Conservation (phyloP, 2,888 invertebrate genomes). For the Dilophus febrilis region DNA sequence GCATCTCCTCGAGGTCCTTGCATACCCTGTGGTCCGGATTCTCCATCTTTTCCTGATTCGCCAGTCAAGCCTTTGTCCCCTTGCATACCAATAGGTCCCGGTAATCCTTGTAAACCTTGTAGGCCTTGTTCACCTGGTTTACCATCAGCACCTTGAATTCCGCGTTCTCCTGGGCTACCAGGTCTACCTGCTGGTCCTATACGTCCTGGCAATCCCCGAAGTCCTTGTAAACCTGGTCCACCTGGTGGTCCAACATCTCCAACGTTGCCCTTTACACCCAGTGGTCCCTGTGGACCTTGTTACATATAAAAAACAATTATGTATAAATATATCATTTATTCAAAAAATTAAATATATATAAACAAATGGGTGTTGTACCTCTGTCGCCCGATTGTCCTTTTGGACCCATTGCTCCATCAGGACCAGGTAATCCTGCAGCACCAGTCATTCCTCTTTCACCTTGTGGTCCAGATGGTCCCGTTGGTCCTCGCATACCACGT, state of each 20-base stretch:
- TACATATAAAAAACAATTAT: slow-evolving; percentile 27
- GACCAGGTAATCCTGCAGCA: slow-evolving; percentile 38
- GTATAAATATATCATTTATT: no score
- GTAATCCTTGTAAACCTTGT: slow-evolving; percentile 63
- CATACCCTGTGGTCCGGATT: slow-evolving; percentile 16
- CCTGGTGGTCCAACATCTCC: slow-evolving; percentile 43
- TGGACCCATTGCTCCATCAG: slow-evolving; percentile 58
- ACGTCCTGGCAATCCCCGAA: slow-evolving; percentile 46
- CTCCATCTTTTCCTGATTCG: slow-evolving; percentile 60
- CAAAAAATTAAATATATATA: slow-evolving; percentile 18
- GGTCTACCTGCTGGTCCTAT: slow-evolving; percentile 52
- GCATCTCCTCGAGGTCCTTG: slow-evolving; percentile 60
- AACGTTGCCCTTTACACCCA: slow-evolving; percentile 42
- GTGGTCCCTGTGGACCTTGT: slow-evolving; percentile 39
- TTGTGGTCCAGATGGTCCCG: slow-evolving; percentile 49
- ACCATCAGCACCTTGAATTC: slow-evolving; percentile 67
- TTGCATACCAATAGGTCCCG: slow-evolving; percentile 44
- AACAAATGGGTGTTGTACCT: slow-evolving; percentile 28
- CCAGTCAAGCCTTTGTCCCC: slow-evolving; percentile 45
- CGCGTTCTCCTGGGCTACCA: slow-evolving; percentile 54
- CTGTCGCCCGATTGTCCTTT: slow-evolving; percentile 62
- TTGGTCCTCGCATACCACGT: slow-evolving; percentile 58
- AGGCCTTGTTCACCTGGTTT: slow-evolving; percentile 63
- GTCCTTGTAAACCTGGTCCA: slow-evolving; percentile 38
- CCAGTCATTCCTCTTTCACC: slow-evolving; percentile 45